Evolutionary conservation across 2,113 vertebrate genomes (phyloP).

Genomic region (Psittacara wagleri): DNA sequence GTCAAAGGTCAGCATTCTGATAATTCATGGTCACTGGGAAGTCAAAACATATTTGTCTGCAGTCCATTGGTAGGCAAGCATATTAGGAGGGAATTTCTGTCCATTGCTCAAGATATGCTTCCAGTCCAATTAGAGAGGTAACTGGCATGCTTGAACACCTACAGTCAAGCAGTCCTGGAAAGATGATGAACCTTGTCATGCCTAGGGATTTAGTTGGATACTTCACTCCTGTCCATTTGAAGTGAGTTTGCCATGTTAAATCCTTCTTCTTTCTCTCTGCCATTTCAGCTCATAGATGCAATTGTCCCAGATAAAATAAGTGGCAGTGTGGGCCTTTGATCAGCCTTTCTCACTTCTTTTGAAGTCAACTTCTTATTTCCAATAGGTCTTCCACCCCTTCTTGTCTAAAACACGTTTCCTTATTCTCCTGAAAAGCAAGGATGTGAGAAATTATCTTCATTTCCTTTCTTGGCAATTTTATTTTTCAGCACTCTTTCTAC

Average conservation of each 20-base stretch:
- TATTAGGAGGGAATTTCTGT: not conserved
- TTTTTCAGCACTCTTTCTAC: not conserved
- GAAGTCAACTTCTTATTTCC: not conserved
- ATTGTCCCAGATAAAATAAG: not conserved
- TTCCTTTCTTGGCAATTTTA: not conserved
- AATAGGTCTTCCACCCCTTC: not conserved
- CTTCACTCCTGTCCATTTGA: not conserved
- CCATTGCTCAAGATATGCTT: rapidly evolving
- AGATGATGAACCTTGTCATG: not conserved
- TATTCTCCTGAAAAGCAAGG: not conserved
- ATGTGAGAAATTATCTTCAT: not conserved
- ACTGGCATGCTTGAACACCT: not conserved
- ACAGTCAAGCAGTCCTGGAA: not conserved
- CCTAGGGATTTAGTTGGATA: not conserved
- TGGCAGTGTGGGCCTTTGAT: not conserved
- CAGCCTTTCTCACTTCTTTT: not conserved
- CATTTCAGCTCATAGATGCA: not conserved
- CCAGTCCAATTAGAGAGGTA: not conserved
- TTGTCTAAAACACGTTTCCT: not conserved
- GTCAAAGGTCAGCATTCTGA: not conserved
- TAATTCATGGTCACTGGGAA: not conserved
- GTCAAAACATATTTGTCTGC: not conserved
- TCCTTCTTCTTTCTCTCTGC: not conserved
- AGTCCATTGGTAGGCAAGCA: not conserved
- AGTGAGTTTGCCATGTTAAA: not conserved